Base-by-base conservation (phyloP, 2,797 vertebrate species). In the Diplodus puntazzo region DNA sequence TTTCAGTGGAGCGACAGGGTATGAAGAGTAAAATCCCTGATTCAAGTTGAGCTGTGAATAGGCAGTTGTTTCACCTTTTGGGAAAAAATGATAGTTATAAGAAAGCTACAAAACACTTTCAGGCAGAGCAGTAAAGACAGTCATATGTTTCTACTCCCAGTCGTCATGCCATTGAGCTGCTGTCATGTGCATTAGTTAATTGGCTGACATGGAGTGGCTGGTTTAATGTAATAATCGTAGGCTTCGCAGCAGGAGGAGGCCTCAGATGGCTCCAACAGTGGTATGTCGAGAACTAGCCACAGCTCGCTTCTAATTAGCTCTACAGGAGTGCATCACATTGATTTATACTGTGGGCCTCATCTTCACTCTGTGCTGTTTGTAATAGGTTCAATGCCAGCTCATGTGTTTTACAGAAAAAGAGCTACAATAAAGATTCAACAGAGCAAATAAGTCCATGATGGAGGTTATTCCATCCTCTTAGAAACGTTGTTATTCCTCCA, bases 261-360 rank as follows among this genome's bases (percentile, higher is more conserved):
- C 49, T 52, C 52, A 55, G 8, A 72, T 1, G 48, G 34, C 43
- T 80, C 42, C 46, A 65, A 67, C 39, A 54, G 27, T 54, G 53
- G 20, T 43, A 77, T 34, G 34, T 34, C 34, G 72, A 73, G 53
- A 75, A 54, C 45, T 39, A 54, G 65, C 62, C 42, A 30, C 75
- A 60, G 80, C 69, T 69, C 7, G 21, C 54, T 79, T 48, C 61
- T 83, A 76, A 80, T 34, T 34, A 34, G 34, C 34, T 34, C 34
- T 8, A 61, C 75, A 70, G 72, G 75, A 73, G 65, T 70, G 48
- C 61, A 34, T 78, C 69, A 45, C 39, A 62, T 30, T 59, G 75
- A 72, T 70, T 62, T 68, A 46, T 55, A 54, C 77, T 66, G 30
- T 20, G 30, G 39, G 69, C 53, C 48, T 59, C 21, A 17, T 49